Evolutionary conservation across 2,113 vertebrate genomes (phyloP), one percentile per base, ranked within the genome.

Genomic region (Leiothrix lutea): DNA sequence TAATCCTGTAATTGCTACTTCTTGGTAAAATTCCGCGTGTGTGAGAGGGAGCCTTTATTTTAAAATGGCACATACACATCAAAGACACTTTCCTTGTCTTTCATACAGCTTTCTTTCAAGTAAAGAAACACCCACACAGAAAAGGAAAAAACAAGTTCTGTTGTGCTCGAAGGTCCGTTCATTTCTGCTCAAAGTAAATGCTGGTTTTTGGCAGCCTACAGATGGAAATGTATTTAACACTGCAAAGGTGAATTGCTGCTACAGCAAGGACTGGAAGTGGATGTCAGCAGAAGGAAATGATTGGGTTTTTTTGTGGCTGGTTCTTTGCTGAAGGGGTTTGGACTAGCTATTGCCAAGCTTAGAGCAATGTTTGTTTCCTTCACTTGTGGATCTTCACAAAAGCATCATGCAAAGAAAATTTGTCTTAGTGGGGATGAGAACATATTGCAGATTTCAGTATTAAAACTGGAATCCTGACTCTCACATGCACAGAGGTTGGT

Each of bases 1-100:
- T 98, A 97, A 98, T 97, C 96, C 97, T 91, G 42, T 98, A 98
- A 98, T 98, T 97, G 94, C 86, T 94, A 75, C 87, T 97, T 97
- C 92, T 97, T 95, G 79, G 69, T 81, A 94, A 95, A 96, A 92
- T 83, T 97, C 74, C 84, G 66, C 75, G 61, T 78, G 50, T 66
- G 44, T 88, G 86, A 95, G 92, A 91, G 70, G 69, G 60, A 95
- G 88, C 31, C 64, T 51, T 96, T 92, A 95, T 92, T 97, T 96
- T 95, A 72, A 95, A 94, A 92, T 86, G 83, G 69, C 89, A 81
- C 73, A 71, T 61, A n/a, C 11, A 87, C 96, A 97, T 98, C 96
- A 98, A 98, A 98, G 74, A 84, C 86, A 36, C 66, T 96, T 96
- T 92, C 82, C 81, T 83, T 94, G 80, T 95, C 38, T 95, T 96